These are phyloP conservation scores for Iguana delicatissima DNA, from an alignment of 2,797 vertebrate genomes.

Conservation along the genomic window DNA sequence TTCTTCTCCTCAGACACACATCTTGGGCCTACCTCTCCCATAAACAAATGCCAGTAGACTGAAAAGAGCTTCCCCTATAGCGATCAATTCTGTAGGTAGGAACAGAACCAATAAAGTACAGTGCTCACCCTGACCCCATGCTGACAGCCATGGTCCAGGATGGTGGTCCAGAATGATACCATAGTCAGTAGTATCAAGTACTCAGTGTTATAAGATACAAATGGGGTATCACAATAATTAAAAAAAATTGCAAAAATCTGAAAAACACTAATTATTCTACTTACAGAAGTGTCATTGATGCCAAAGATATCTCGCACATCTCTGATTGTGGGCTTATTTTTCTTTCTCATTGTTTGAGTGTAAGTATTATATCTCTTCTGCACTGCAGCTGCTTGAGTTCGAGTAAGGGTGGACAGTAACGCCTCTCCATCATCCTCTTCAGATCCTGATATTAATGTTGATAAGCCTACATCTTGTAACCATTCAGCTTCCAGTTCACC, in stretches of 20 bases:
- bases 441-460: conserved; percentile 85
- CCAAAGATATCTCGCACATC: conserved; percentile 91
- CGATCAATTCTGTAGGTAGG: too few species aligned
- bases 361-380: conserved; percentile 92
- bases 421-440: conserved; percentile 87
- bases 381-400: conserved; percentile 91
- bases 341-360: conserved; percentile 90
- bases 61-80: not conserved
- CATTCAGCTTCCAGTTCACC: conserved; percentile 94
- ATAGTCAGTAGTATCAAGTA: too few species aligned
- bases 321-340: conserved; percentile 86
- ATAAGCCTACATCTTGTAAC: conserved; percentile 92
- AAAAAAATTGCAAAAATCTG: conserved; percentile 23
- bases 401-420: conserved; percentile 91
- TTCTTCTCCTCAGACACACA: not conserved
- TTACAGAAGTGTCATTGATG: conserved; percentile 80
- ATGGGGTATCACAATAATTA: conserved; percentile 1
- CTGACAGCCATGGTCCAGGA: too few species aligned
- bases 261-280: conserved; percentile 43
- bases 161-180: too few species aligned
- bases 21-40: not conserved
- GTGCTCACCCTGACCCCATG: too few species aligned
- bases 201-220: too few species aligned
- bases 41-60: not conserved
- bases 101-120: too few species aligned